Evolutionary conservation across 2,888 invertebrate genomes (phyloP), one percentile per base, ranked within the genome.

Genomic region (Dione vanillae): DNA sequence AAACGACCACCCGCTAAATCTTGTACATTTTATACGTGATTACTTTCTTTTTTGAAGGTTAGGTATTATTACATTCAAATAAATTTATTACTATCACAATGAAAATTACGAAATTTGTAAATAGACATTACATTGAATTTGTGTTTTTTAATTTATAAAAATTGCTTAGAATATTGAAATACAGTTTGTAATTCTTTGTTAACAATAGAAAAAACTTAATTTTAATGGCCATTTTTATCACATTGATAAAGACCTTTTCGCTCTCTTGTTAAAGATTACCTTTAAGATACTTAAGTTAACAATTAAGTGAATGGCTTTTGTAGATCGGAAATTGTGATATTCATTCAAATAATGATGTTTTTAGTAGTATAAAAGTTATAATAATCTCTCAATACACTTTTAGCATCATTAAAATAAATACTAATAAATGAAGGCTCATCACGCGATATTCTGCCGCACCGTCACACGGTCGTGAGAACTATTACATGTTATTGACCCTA

Each of bases 1-100:
- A 79, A 79, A 78, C 81, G 78, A 66, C 71, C 78, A 74, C 77
- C 76, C 77, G 79, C 79, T 78, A 71, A 74, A 71, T 74, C 69
- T 69, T 69, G 79, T 77, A 69, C 54, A 66, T 58, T 73, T 68
- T 73, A 66, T 65, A 66, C 35, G 40, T 70, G 59, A 72, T 65
- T 70, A 70, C 56, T 41, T 62, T 37, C 61, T 40, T 49, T 62
- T 61, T 69, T 51, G 56, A 70, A 54, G 52, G 52, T 52, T 49
- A 27, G 27, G 5, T 43, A 14, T 37, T 40, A 47, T 61, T 37
- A 40, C 20, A 19, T 51, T 27, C 27, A 43, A 61, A 41, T 20
- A 45, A 40, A 43, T 41, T 59, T 20, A 41, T 41, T 20, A 14
- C 45, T 35, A 35, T 61, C 41, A 0, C n/a, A 59, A 59, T 19